Base-by-base conservation (phyloP, 2,888 invertebrate genomes). In the Drosophila suboccidentalis region DNA sequence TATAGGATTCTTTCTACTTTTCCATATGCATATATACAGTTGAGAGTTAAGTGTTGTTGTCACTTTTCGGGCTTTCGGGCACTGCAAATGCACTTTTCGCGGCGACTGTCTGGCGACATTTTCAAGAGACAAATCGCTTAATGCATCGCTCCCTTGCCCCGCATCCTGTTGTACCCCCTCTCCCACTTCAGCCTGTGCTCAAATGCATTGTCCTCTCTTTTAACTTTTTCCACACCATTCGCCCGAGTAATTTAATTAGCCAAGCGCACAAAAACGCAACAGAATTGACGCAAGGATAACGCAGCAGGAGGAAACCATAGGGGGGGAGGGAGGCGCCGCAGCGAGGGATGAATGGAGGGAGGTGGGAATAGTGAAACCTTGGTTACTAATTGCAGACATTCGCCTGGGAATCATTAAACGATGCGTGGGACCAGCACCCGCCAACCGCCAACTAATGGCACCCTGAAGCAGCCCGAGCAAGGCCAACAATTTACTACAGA, bases 241-340 rank as follows among this genome's bases (percentile, higher is more conserved):
- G 59, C 9, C 39, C 43, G 71, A 38, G 72, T 88, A 86, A 84
- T 88, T 84, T 73, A 84, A 84, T 84, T 83, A 84, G 69, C 59
- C 72, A 32, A 70, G 50, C 71, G 69, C 67, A 54, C 66, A 49
- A 59, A 71, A 64, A 57, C 53, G 60, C 75, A 79, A 71, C 63
- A 70, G 69, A 78, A 84, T 82, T 87, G 82, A 66, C 75, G 74
- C 82, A 67, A 74, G 81, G 78, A 84, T 66, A 70, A 61, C 47
- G 49, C 55, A 66, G 57, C 59, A 36, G 63, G 69, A 2, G 29
- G 32, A 26, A 17, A 26, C 11, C 26, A 22, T 6, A 32, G 34
- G 26, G 34, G 8, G 3, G 22, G 62, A 9, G 11, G 26, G 11
- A 17, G 15, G 15, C 29, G 6, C 46, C 29, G 17, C 10, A 38